phyloP scores from a whole-genome alignment of 2,113 vertebrate species.

The Semnornis frantzii region DNA sequence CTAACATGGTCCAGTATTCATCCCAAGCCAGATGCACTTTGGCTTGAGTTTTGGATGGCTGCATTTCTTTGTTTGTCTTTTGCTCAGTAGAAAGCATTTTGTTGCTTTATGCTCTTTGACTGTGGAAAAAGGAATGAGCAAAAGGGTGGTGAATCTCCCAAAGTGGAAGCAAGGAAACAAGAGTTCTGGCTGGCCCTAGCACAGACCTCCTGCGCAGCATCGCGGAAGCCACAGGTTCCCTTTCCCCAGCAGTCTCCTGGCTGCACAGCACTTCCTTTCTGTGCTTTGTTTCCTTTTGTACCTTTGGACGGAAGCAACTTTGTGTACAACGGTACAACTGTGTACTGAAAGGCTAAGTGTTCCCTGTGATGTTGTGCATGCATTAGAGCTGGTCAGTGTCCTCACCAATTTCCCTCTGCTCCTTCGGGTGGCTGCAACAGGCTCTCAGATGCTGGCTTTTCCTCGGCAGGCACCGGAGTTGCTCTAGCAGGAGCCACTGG shows the following conservation, averaged over 20 bases:
- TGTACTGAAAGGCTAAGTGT: fast-evolving
- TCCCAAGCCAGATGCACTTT: constrained; percentile 32
- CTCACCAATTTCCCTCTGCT: not conserved
- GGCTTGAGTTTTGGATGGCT: constrained; percentile 46
- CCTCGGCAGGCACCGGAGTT: not conserved
- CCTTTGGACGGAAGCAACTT: not conserved
- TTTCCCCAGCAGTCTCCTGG: not conserved
- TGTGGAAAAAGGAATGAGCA: not conserved
- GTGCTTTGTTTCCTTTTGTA: not conserved
- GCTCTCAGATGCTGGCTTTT: not conserved
- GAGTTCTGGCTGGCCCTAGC: constrained; percentile 1
- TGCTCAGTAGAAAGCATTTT: constrained; percentile 44
- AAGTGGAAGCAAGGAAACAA: not conserved
- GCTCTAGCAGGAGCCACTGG: not conserved
- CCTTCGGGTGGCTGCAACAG: not conserved
- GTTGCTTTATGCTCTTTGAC: constrained; percentile 12
- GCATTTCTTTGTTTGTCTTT: constrained; percentile 60
- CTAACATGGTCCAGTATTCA: constrained; percentile 46
- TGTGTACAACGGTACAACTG: not conserved
- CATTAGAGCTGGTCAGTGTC: fast-evolving
- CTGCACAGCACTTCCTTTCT: not conserved
- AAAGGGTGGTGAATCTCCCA: not conserved
- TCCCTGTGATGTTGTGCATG: not conserved
- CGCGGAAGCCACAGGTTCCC: not conserved
- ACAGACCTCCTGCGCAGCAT: not conserved